Conservation (phyloP, 1,140 invertebrate genomes). For the Ips typographus region DNA sequence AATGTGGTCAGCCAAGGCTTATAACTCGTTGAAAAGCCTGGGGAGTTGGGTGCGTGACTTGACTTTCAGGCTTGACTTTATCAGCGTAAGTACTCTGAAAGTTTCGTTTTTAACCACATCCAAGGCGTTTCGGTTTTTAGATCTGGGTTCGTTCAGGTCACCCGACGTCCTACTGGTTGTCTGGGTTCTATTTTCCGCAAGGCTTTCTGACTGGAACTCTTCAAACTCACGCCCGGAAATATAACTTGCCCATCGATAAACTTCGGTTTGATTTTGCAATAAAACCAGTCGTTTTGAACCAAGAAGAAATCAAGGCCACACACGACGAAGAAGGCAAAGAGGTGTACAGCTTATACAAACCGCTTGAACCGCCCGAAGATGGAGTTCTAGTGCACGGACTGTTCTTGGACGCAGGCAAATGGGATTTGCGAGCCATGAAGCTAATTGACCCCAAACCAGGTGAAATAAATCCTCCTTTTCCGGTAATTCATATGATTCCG, state of each 20-base stretch:
- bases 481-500: conserved; percentile 74
- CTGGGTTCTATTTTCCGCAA: conserved; percentile 90
- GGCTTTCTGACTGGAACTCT: conserved; percentile 84
- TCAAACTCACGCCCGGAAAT: conserved; percentile 82
- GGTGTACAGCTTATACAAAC: conserved; percentile 56
- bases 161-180: conserved; percentile 85
- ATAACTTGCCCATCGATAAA: conserved; percentile 81
- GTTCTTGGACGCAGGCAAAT: conserved; percentile 83
- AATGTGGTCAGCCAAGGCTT: conserved; percentile 79
- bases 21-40: conserved; percentile 83
- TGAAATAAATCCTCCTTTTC: conserved; percentile 77
- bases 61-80: conserved; percentile 74
- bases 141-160: conserved; percentile 70
- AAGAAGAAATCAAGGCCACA: conserved; percentile 64
- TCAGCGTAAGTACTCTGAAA: conserved; percentile 55
- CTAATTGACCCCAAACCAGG: conserved; percentile 73
- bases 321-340: conserved; percentile 54
- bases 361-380: conserved; percentile 64
- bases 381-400: conserved; percentile 83
- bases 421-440: conserved; percentile 65
- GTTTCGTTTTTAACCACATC: too few relatives aligned
- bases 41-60: conserved; percentile 83
- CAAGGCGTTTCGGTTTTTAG: conserved; percentile 47
- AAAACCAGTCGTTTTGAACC: conserved; percentile 59
- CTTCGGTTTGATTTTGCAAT: conserved; percentile 77